phyloP scores from a whole-genome alignment of 2,797 vertebrate genomes.

The Myripristis jacobus region DNA sequence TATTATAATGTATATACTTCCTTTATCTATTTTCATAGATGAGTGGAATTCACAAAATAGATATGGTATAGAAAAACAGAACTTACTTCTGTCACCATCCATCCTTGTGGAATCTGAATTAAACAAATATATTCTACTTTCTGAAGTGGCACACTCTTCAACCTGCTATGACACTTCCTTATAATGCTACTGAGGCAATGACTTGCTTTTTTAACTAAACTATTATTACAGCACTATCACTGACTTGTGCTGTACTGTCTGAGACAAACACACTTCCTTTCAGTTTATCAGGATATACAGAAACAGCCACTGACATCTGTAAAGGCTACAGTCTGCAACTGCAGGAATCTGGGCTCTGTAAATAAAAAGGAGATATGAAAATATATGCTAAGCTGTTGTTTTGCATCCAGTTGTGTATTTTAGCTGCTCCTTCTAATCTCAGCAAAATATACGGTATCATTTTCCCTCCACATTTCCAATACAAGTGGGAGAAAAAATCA shows the following conservation, averaged over 20 bases:
- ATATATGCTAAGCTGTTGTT: too few relatives aligned
- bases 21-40: not conserved
- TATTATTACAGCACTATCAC: slow-evolving; percentile 20
- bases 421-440: too few relatives aligned
- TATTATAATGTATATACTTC: not conserved
- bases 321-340: not conserved
- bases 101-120: slow-evolving; percentile 22
- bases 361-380: not conserved
- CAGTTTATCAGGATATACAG: slow-evolving; percentile 57
- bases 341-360: slow-evolving; percentile 6
- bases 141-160: not conserved
- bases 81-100: slow-evolving; percentile 67
- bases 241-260: slow-evolving; percentile 57
- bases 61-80: not conserved
- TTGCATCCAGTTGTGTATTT: too few relatives aligned
- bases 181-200: slow-evolving; percentile 33
- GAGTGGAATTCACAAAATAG: not conserved
- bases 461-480: not conserved
- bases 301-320: not conserved
- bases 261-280: slow-evolving; percentile 73
- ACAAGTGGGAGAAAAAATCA: not conserved
- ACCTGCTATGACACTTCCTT: slow-evolving; percentile 14
- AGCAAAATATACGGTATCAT: too few relatives aligned
- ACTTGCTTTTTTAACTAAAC: slow-evolving; percentile 17
- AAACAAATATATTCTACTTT: slow-evolving; percentile 5